Percentiles rank a stretch among this genome's conserved stretches.
Evolutionary conservation across 2,113 vertebrate genomes (phyloP).

Genomic region (Daboia siamensis): DNA sequence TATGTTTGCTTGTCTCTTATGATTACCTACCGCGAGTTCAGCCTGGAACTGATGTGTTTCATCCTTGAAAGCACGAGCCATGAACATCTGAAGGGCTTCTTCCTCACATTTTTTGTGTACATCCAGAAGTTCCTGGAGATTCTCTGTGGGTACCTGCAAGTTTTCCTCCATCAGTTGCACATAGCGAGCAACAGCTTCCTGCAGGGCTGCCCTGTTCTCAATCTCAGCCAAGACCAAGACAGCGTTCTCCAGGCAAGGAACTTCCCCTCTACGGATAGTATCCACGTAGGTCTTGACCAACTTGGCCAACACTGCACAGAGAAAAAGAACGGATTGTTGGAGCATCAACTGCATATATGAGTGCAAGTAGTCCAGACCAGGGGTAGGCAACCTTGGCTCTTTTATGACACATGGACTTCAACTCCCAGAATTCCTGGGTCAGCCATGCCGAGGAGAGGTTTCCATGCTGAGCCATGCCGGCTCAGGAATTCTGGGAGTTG

Average conservation of each 20-base stretch:
- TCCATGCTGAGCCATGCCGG: too few species aligned
- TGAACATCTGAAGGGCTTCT: slow-evolving; percentile 39
- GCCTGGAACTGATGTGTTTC: slow-evolving; percentile 19
- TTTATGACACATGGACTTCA: too few species aligned
- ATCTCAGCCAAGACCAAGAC: slow-evolving; percentile 40
- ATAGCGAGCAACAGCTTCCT: slow-evolving; percentile 32
- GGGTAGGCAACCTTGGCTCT: too few species aligned
- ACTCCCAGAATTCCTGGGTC: too few species aligned
- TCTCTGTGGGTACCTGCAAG: slow-evolving; percentile 28
- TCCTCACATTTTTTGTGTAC: slow-evolving; percentile 33
- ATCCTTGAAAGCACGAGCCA: slow-evolving; percentile 53
- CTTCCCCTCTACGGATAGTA: slow-evolving; percentile 47
- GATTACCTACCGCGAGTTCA: slow-evolving; percentile 37
- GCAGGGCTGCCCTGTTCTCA: slow-evolving; percentile 48
- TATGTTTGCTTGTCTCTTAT: background rate
- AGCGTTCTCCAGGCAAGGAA: slow-evolving; percentile 61
- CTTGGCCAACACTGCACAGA: slow-evolving; percentile 39
- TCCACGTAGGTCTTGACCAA: slow-evolving; percentile 48
- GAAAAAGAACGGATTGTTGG: background rate
- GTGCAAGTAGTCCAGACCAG: too few species aligned
- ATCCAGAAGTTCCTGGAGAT: slow-evolving; percentile 21
- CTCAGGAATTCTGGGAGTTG: too few species aligned
- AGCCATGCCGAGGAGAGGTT: too few species aligned
- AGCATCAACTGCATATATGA: background rate
- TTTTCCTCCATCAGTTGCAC: slow-evolving; percentile 9